Percentiles rank a stretch among this genome's conserved stretches.
phyloP scores from a whole-genome alignment of 2,888 invertebrate genomes.

The Acrocera orbiculus region DNA sequence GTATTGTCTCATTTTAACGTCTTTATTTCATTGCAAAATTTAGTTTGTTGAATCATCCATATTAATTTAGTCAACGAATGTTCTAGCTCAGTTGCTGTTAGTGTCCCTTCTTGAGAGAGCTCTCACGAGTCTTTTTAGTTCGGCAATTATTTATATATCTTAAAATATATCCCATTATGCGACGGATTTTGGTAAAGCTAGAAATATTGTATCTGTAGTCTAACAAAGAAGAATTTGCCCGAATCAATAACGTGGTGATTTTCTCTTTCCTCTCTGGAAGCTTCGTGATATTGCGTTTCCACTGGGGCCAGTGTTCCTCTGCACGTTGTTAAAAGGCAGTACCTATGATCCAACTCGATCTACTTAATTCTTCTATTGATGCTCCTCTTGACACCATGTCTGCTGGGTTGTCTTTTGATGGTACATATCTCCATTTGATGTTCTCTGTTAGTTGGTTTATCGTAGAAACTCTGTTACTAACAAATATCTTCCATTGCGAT shows the following conservation, averaged over 20 bases:
- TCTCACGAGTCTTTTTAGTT: not conserved
- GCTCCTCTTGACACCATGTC: not conserved
- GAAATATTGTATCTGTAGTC: not conserved
- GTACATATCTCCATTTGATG: not conserved
- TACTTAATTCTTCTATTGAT: not conserved
- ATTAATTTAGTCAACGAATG: not conserved
- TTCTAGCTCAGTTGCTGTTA: not conserved
- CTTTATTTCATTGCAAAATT: not conserved
- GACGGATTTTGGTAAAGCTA: not conserved
- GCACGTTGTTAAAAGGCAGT: not conserved
- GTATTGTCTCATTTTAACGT: no score
- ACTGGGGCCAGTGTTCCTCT: not conserved
- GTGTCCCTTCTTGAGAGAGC: no score
- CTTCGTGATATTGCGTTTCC: no score
- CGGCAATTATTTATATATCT: not conserved
- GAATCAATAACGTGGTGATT: not conserved
- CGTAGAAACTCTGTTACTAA: not conserved
- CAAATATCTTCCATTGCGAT: not conserved
- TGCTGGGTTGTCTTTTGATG: not conserved
- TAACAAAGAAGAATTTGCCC: not conserved
- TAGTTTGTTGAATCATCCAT: not conserved
- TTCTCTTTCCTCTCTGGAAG: no score
- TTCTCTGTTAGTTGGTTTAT: not conserved
- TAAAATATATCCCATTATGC: not conserved
- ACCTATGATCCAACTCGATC: not conserved